phyloP scores from a whole-genome alignment of 2,888 invertebrate genomes.

The Diplazon laetatorius region DNA sequence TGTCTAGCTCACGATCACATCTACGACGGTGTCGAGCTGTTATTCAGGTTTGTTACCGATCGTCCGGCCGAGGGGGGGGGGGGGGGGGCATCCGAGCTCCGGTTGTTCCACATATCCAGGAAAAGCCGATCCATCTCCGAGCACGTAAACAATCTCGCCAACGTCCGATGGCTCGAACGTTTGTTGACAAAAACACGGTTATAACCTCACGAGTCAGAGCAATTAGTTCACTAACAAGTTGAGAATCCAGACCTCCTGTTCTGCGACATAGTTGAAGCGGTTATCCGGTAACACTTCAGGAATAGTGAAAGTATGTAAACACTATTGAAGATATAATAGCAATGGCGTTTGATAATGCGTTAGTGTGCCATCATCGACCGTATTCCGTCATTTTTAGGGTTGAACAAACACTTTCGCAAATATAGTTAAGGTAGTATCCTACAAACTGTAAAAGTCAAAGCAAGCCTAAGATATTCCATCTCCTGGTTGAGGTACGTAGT shows the following conservation, averaged over 20 bases:
- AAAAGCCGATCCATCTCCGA: conserved; percentile 38
- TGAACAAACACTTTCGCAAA: too few species aligned
- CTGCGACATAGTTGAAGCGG: conserved; percentile 5
- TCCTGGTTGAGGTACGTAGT: too few species aligned
- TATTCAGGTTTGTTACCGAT: conserved; percentile 62
- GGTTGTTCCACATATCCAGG: conserved; percentile 50
- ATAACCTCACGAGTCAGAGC: conserved; percentile 19
- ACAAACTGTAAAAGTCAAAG: too few species aligned
- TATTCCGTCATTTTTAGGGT: too few species aligned
- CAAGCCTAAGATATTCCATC: too few species aligned
- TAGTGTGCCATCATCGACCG: too few species aligned
- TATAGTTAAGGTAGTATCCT: too few species aligned
- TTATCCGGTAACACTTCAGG: conserved; percentile 7
- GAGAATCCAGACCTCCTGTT: conserved; percentile 2
- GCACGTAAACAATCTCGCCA: conserved; percentile 28
- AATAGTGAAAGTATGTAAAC: conserved; percentile 48
- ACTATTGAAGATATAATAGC: background rate
- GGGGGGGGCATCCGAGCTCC: too few species aligned
- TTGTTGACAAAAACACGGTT: conserved; percentile 36
- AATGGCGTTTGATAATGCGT: conserved; percentile 35
- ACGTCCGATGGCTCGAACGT: background rate
- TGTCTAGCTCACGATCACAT: conserved; percentile 34
- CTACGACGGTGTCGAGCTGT: conserved; percentile 32
- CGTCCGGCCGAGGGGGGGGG: conserved; percentile 25
- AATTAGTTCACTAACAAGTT: conserved; percentile 27